Evolutionary conservation across 2,113 vertebrate species (phyloP).

Genomic region (Hiodon tergisus): DNA sequence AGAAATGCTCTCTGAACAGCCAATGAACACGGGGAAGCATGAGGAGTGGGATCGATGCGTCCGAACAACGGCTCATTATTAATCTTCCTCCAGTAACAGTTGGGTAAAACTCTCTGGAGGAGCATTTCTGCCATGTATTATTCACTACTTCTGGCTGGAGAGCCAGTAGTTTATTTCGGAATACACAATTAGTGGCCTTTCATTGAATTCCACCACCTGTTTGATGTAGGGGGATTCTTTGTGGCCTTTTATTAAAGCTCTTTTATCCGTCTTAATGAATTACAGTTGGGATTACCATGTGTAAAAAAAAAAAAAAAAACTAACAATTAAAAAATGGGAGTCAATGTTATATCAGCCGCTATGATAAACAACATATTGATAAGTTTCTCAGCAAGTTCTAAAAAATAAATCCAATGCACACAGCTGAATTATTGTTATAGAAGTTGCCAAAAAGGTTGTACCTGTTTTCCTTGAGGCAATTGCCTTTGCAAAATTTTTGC

Average conservation of each 20-base stretch:
- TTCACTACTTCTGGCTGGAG: slow-evolving; percentile 27
- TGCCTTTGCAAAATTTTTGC: slow-evolving; percentile 21
- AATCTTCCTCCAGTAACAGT: slow-evolving; percentile 25
- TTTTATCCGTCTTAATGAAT: slow-evolving; percentile 29
- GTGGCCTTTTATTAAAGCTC: slow-evolving; percentile 20
- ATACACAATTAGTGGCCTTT: slow-evolving; percentile 26
- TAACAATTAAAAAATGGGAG: background rate
- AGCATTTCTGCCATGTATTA: slow-evolving; percentile 28
- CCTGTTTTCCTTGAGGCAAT: slow-evolving; percentile 25
- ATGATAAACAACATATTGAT: slow-evolving; percentile 5
- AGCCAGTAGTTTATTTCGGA: slow-evolving; percentile 30
- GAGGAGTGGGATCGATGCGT: background rate
- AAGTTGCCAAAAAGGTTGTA: slow-evolving; percentile 23
- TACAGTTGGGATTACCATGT: slow-evolving; percentile 7
- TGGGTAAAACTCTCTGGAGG: slow-evolving; percentile 26
- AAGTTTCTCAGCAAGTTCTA: slow-evolving; percentile 9
- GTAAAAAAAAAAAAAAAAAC: background rate
- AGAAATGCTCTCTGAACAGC: slow-evolving; percentile 3
- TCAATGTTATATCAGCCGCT: background rate
- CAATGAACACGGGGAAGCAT: background rate
- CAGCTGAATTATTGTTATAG: background rate
- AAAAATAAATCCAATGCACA: slow-evolving; percentile 18
- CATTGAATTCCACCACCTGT: slow-evolving; percentile 36
- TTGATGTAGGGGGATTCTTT: slow-evolving; percentile 17
- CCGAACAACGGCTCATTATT: slow-evolving; percentile 16